Evolutionary conservation across 1,140 invertebrate species (phyloP).

Genomic region (Drosophila sproati): DNA sequence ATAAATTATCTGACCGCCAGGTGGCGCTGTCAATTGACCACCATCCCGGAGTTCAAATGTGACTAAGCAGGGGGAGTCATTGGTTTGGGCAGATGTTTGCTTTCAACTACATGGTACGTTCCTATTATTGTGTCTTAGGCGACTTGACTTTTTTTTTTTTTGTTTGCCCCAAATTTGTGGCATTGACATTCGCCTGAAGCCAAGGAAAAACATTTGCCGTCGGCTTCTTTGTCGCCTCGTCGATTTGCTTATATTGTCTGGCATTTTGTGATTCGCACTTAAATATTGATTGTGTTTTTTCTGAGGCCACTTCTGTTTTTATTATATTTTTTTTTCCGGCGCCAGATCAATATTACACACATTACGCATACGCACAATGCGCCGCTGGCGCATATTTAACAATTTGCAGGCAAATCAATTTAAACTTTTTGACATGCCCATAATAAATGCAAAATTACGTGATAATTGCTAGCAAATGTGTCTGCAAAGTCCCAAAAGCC

Average conservation of each 20-base stretch:
- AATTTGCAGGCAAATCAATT: constrained; percentile 14
- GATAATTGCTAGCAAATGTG: neutral
- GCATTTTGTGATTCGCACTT: constrained; percentile 44
- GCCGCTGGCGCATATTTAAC: constrained; percentile 1
- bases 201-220: constrained; percentile 76
- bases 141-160: constrained; percentile 40
- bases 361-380: constrained; percentile 27
- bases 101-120: neutral
- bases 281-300: constrained; percentile 32
- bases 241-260: constrained; percentile 47
- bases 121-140: constrained; percentile 50
- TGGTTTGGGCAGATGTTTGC: neutral
- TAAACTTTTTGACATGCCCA: constrained; percentile 6
- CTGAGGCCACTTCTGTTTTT: constrained; percentile 32
- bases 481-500: neutral
- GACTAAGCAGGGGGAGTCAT: neutral
- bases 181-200: constrained; percentile 80
- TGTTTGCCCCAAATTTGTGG: constrained; percentile 69
- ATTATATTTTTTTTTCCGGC: neutral
- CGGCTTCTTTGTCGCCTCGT: constrained; percentile 62
- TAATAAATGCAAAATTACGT: neutral
- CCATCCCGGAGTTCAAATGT: constrained; percentile 34
- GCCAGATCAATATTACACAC: constrained; percentile 22
- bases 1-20: constrained; percentile 68
- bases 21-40: constrained; percentile 49